Conservation (phyloP, 2,888 invertebrate genomes). For the Cotesia congregata region DNA sequence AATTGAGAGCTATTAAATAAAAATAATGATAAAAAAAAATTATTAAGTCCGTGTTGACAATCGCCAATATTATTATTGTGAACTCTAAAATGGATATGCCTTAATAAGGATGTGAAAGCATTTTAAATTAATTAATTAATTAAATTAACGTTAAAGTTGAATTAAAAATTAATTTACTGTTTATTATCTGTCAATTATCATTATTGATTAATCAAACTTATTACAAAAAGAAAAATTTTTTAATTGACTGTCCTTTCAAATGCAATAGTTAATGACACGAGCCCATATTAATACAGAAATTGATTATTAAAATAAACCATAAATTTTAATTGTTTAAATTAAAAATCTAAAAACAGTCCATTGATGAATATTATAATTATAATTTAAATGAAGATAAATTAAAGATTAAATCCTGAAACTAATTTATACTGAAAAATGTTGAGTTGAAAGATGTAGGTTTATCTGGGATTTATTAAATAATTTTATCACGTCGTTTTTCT, state of each 20-base stretch:
- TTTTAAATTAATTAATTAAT: slow-evolving; percentile 36
- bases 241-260: neutral
- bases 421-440: neutral
- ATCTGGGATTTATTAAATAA: neutral
- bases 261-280: neutral
- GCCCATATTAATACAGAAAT: neutral
- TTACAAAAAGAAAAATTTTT: neutral
- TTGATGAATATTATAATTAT: neutral
- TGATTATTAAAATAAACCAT: neutral
- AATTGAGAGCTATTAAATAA: slow-evolving; percentile 51
- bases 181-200: neutral
- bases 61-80: slow-evolving; percentile 59
- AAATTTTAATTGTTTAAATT: neutral
- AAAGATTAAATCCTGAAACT: neutral
- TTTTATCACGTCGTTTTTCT: slow-evolving; percentile 7
- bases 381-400: neutral
- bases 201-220: neutral
- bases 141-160: neutral
- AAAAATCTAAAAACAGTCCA: neutral
- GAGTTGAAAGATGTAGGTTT: neutral
- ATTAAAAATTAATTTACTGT: neutral
- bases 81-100: slow-evolving; percentile 56
- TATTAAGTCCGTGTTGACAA: slow-evolving; percentile 66
- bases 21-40: slow-evolving; percentile 54
- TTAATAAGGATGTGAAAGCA: slow-evolving; percentile 50